Evolutionary conservation across 2,113 vertebrate genomes (phyloP).

Genomic region (Vimba vimba): DNA sequence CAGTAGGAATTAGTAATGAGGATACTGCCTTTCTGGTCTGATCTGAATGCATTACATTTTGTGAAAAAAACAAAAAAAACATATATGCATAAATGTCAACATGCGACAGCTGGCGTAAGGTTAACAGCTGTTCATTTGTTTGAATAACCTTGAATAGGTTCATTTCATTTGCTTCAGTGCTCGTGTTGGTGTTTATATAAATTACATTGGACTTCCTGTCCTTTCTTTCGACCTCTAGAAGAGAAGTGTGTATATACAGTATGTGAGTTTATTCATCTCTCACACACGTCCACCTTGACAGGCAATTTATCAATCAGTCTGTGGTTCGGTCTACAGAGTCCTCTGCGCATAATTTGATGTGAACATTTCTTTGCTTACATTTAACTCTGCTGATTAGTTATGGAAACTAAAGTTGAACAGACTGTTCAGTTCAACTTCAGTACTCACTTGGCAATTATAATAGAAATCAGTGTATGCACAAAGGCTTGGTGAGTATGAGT

Average conservation of each 20-base stretch:
- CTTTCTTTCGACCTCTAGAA: background rate
- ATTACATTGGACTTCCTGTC: conserved; percentile 19
- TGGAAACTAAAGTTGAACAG: background rate
- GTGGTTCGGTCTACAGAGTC: background rate
- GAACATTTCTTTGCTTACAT: background rate
- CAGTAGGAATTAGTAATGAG: conserved; percentile 28
- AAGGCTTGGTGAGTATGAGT: background rate
- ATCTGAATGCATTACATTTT: conserved; percentile 10
- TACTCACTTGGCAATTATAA: background rate
- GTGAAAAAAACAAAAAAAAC: background rate
- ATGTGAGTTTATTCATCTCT: background rate
- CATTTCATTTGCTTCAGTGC: background rate
- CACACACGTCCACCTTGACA: background rate
- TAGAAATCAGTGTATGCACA: background rate
- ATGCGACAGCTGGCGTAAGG: background rate
- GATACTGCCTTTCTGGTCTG: conserved; percentile 8
- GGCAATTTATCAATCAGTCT: background rate
- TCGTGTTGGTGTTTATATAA: background rate
- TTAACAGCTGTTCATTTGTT: conserved; percentile 42
- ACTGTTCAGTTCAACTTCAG: background rate
- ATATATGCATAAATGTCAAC: background rate
- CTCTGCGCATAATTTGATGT: background rate
- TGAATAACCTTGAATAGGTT: conserved; percentile 44
- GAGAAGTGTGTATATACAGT: background rate
- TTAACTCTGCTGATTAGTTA: background rate